Conservation (phyloP, 23 tunicate species). For the Ascidia mentula region DNA sequence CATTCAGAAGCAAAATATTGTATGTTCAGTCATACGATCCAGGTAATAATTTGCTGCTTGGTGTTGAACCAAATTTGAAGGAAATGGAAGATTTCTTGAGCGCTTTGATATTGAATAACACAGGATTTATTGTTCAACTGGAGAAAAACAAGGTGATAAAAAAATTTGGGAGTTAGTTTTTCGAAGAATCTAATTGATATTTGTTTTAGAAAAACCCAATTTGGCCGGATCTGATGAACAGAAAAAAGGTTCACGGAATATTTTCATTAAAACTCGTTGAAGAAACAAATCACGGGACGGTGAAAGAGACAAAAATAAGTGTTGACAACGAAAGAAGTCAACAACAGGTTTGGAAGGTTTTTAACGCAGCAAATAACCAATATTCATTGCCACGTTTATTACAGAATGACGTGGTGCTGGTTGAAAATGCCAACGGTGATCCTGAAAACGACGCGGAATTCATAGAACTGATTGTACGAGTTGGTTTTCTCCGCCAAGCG, state of each 20-base stretch:
- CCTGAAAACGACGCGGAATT: too few relatives aligned
- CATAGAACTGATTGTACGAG: too few relatives aligned
- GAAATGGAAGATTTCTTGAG: not conserved
- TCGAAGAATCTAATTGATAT: not conserved
- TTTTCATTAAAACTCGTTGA: not conserved
- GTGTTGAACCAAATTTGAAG: not conserved
- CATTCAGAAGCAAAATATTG: not conserved
- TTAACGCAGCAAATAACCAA: too few relatives aligned
- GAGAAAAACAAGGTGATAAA: not conserved
- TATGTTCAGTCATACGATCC: constrained; percentile 6
- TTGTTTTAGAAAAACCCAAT: not conserved
- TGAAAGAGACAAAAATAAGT: not conserved
- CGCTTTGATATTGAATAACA: not conserved
- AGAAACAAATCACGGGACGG: not conserved
- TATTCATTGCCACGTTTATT: too few relatives aligned
- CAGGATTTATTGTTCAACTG: not conserved
- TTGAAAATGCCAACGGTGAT: too few relatives aligned
- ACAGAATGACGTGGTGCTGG: too few relatives aligned
- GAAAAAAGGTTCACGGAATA: not conserved
- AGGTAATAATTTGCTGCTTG: not conserved
- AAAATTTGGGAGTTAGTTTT: not conserved
- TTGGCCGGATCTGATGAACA: not conserved
- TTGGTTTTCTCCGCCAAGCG: too few relatives aligned
- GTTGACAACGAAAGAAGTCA: not conserved
- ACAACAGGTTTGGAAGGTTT: not conserved